Conservation (phyloP, 2,113 vertebrate genomes). For the Aplodontia rufa region DNA sequence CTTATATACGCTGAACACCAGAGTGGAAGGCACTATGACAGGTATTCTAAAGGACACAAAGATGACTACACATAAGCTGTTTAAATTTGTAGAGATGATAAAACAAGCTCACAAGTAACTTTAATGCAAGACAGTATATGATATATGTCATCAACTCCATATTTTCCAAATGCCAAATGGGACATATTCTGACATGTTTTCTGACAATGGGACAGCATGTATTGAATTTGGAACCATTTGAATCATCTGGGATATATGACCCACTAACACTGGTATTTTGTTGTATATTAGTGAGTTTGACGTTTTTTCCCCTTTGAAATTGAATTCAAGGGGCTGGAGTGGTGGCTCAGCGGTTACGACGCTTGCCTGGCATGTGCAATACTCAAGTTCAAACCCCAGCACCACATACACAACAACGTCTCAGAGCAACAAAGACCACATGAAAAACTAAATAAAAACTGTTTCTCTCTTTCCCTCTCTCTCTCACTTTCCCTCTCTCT, state of each 20-base stretch:
- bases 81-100: slow-evolving; percentile 15
- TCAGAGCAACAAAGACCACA: too few relatives aligned
- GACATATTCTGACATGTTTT: neutral
- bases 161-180: slow-evolving; percentile 4
- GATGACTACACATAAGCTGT: neutral
- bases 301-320: neutral
- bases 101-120: neutral
- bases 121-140: neutral
- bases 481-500: too few relatives aligned
- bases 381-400: too few relatives aligned
- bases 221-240: neutral
- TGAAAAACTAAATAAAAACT: too few relatives aligned
- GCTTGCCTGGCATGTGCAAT: too few relatives aligned
- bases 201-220: neutral
- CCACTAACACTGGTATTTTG: neutral
- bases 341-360: too few relatives aligned
- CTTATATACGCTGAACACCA: neutral
- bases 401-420: too few relatives aligned
- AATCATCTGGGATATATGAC: neutral
- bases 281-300: neutral
- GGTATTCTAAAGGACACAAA: neutral
- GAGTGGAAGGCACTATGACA: neutral
- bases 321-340: too few relatives aligned
- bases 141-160: slow-evolving; percentile 5
- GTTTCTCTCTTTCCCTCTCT: too few relatives aligned